Evolutionary conservation across 2,797 vertebrate genomes (phyloP).

Genomic region (Betta splendens): DNA sequence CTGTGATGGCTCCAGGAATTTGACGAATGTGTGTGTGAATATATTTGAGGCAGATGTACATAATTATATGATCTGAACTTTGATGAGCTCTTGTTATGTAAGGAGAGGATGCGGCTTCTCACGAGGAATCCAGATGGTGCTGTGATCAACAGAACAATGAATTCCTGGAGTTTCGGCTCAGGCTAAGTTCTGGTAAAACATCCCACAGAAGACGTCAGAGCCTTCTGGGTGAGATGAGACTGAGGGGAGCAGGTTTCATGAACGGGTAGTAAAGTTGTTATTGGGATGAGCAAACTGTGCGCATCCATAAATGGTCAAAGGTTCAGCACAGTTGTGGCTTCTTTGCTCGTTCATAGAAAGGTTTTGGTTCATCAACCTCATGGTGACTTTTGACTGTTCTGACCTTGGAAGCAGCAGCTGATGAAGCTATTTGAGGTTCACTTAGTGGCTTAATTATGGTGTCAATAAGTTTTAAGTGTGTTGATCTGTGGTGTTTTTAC

Average conservation of each 20-base stretch:
- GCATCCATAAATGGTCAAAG: background rate
- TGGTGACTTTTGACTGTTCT: background rate
- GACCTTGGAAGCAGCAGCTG: background rate
- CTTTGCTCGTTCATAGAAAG: background rate
- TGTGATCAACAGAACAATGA: conserved; percentile 53
- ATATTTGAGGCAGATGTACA: conserved; percentile 11
- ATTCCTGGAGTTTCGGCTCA: conserved; percentile 45
- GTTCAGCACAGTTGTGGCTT: background rate
- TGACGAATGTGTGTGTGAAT: conserved; percentile 24
- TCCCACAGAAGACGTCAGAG: conserved; percentile 41
- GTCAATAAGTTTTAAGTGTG: conserved; percentile 1
- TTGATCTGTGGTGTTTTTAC: background rate
- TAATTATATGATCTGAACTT: conserved; percentile 24
- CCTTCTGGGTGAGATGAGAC: conserved; percentile 55
- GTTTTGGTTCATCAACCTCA: background rate
- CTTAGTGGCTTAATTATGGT: background rate
- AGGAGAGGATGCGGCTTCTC: conserved; percentile 63
- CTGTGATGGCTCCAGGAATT: conserved; percentile 12
- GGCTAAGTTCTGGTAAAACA: conserved; percentile 50
- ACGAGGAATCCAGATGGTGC: conserved; percentile 60
- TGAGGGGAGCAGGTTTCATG: conserved; percentile 41
- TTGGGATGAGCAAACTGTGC: background rate
- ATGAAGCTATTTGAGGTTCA: background rate
- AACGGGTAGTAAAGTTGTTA: conserved; percentile 27
- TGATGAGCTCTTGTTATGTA: conserved; percentile 48